Evolutionary conservation across 2,113 vertebrate species (phyloP), one percentile per base, ranked within the genome.

Genomic region (Xyliphius kryptos): DNA sequence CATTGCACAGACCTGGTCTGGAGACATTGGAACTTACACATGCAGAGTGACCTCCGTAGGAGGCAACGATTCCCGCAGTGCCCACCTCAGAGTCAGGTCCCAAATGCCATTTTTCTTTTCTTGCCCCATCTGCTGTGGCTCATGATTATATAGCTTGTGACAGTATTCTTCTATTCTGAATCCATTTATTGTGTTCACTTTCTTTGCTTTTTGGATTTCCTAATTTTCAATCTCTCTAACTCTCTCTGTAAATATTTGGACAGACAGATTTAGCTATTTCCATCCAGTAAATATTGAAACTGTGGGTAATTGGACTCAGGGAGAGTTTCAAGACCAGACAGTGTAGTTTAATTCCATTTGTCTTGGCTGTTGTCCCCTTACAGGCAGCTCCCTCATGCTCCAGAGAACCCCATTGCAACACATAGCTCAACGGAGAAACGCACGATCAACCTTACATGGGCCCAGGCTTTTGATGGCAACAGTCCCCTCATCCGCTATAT

Each of bases 1-100:
- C 77, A 91, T 99, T 83, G 90, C 92, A 22, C 96, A 99, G 85
- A 98, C 96, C 2, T 99, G 95, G 96, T 98, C 96, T 0, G 96
- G 96, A 0, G 96, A 99, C 84, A 97, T 97, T 1, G 96, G 96
- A 57, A 97, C 90, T 2, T 98, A 99, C 83, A 92, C 90, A 79
- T 99, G 96, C 88, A 89, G 87, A 43, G 92, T 98, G 72, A 79
- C 92, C 49, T 98, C 96, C 0, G 88, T 92, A 0, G 96, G 95
- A 1, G 96, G 96, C 72, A 98, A 98, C 0, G 96, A 97, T 79
- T 95, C 96, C 0, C 91, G 83, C 71, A 95, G 81, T 2, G 92
- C 96, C 68, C 90, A 96, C 81, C 89, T 98, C 43, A 81, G 93
- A 1, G 94, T 98, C 87, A 91, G 94, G 96, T 98, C 76, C 79